Conservation (phyloP, 2,888 invertebrate species). For the Tachina grossa region DNA sequence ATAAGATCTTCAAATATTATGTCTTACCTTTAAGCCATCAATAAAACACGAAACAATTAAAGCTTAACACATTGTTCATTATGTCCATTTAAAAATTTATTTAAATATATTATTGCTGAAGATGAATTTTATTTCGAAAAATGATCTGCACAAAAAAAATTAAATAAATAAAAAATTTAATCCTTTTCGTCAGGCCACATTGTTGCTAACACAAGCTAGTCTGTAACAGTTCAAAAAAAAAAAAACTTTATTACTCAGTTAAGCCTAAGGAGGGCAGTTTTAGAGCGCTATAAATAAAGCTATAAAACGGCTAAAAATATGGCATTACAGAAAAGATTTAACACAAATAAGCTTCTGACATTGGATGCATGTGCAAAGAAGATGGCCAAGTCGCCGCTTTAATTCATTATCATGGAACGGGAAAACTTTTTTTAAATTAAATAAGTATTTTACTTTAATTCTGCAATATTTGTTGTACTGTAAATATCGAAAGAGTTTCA, state of each 20-base stretch:
- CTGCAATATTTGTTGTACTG: no score
- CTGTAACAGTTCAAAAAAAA: not conserved
- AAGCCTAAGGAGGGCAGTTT: no score
- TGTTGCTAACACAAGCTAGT: not conserved
- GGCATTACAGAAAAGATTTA: not conserved
- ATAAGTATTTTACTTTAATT: no score
- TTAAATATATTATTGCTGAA: not conserved
- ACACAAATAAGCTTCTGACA: not conserved
- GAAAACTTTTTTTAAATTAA: not conserved
- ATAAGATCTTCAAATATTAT: not conserved
- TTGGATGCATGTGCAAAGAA: not conserved
- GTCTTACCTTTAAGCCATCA: slow-evolving; percentile 7
- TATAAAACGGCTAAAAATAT: not conserved
- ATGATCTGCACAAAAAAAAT: not conserved
- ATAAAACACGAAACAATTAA: slow-evolving; percentile 43
- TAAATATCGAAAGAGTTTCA: no score
- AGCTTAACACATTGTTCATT: slow-evolving; percentile 18
- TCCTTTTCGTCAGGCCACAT: not conserved
- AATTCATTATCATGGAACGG: not conserved
- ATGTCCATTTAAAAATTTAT: not conserved
- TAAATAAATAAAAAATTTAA: no score
- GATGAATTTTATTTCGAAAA: slow-evolving; percentile 19
- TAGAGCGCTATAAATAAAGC: not conserved
- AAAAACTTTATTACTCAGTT: not conserved
- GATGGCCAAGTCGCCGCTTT: not conserved